Percentiles rank a stretch among this genome's conserved stretches.
phyloP scores from a whole-genome alignment of 1,140 invertebrate genomes.

The Drosophila pallidifrons region DNA sequence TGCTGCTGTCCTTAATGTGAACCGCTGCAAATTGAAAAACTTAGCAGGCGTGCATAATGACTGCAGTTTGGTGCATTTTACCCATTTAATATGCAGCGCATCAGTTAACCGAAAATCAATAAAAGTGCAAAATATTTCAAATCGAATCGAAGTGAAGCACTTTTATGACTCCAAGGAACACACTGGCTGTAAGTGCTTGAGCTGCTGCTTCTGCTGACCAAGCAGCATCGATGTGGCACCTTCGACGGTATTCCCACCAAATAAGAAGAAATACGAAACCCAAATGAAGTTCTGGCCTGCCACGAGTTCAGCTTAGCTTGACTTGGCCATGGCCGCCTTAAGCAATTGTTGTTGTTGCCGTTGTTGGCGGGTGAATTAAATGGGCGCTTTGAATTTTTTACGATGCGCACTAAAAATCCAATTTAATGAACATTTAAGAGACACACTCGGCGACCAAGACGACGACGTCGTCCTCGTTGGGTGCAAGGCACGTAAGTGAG shows the following conservation, averaged over 20 bases:
- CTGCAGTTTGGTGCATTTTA: slow-evolving; percentile 35
- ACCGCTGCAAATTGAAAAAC: slow-evolving; percentile 43
- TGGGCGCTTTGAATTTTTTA: slow-evolving; percentile 84
- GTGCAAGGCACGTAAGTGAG: slow-evolving; percentile 66
- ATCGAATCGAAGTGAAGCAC: slow-evolving; percentile 57
- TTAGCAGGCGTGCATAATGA: slow-evolving; percentile 61
- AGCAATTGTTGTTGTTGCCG: slow-evolving; percentile 45
- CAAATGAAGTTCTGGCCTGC: slow-evolving; percentile 55
- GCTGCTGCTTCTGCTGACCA: slow-evolving; percentile 23
- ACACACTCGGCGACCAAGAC: slow-evolving; percentile 57
- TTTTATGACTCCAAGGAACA: slow-evolving; percentile 66
- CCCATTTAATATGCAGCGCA: slow-evolving; percentile 71
- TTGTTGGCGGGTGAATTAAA: slow-evolving; percentile 77
- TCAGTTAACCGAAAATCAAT: slow-evolving; percentile 77
- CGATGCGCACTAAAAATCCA: slow-evolving; percentile 84
- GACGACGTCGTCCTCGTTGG: slow-evolving; percentile 20
- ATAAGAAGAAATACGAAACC: neutral
- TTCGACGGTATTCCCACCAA: slow-evolving; percentile 31
- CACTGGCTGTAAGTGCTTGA: slow-evolving; percentile 21
- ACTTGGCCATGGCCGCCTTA: slow-evolving; percentile 12
- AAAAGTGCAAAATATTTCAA: slow-evolving; percentile 78
- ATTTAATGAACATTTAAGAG: slow-evolving; percentile 85
- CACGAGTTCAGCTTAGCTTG: neutral
- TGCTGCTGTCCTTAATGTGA: slow-evolving; percentile 20
- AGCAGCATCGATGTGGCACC: slow-evolving; percentile 24